Evolutionary conservation across 1,140 invertebrate species (phyloP).

Genomic region (Achroia grisella): DNA sequence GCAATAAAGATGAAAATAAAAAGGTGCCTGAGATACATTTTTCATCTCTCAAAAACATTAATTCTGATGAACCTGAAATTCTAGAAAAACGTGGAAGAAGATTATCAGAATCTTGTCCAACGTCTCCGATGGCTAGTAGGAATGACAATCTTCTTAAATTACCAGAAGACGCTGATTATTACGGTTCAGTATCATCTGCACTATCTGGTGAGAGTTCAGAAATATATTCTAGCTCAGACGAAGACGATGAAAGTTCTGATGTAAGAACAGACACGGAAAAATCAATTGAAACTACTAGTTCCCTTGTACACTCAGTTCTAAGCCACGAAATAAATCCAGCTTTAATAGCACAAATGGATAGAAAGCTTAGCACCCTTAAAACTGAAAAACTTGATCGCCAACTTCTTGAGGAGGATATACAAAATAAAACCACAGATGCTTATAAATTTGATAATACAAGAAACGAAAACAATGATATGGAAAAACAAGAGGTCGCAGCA

Average conservation of each 20-base stretch:
- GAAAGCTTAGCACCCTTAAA: conserved; percentile 47
- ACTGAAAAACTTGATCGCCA: conserved; percentile 15
- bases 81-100: conserved; percentile 27
- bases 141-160: conserved; percentile 55
- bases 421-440: conserved; percentile 1
- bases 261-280: conserved; percentile 43
- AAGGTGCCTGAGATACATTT: conserved; percentile 50
- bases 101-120: conserved; percentile 63
- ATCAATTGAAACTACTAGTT: conserved; percentile 71
- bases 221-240: conserved; percentile 59
- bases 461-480: conserved; percentile 1
- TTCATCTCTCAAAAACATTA: conserved; percentile 56
- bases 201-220: conserved; percentile 65
- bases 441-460: not conserved
- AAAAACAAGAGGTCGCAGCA: not conserved
- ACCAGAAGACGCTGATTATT: conserved; percentile 54
- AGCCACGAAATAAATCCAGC: conserved; percentile 47
- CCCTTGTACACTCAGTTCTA: conserved; percentile 71
- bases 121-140: conserved; percentile 49
- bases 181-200: conserved; percentile 58
- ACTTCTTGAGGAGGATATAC: not conserved
- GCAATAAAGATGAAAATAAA: conserved; percentile 15
- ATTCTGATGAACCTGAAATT: conserved; percentile 17
- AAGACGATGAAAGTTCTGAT: conserved; percentile 69
- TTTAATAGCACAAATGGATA: conserved; percentile 58